Evolutionary conservation across 2,797 vertebrate genomes (phyloP), one percentile per base, ranked within the genome.

Genomic region (Sparus aurata): DNA sequence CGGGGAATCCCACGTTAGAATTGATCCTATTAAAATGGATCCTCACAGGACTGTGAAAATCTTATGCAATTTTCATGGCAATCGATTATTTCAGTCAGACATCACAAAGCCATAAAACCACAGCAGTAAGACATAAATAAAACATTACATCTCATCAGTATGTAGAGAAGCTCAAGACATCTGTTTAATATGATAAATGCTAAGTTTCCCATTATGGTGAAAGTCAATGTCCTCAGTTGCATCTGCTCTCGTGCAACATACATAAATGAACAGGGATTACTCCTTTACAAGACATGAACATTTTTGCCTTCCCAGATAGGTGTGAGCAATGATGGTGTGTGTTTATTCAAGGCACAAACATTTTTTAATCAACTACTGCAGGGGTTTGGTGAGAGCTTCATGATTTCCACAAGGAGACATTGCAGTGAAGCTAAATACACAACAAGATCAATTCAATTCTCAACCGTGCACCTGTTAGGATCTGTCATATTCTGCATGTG

Each of bases 301-400:
- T 52, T 53, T 49, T 27, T 65, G 23, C 53, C 25, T 47, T 77
- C 15, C 25, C 66, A 75, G 41, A 58, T 58, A 27, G 13, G 2
- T 52, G 52, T 8, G 30, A 64, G 50, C 25, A 80, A 70, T 75
- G 67, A 77, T 75, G 75, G 63, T 71, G 73, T 38, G 50, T 38
- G 60, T 85, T 87, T 84, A 83, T 81, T 83, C 74, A 80, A 89
- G 80, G 83, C 80, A 85, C 73, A 85, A 69, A 73, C 47, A 84
- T 72, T 80, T 80, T 82, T 80, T 66, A 63, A 80, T 79, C 38
- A 74, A 50, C 69, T 68, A 70, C 43, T 63, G 50, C 30, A 62
- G 49, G 17, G 50, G 53, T 65, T 65, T 61, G 12, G 38, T 49
- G 54, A 34, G 49, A 83, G 34, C 7, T 20, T 47, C 23, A 69